Evolutionary conservation across 2,888 invertebrate species (phyloP).

Genomic region (Himalopsyche kuldschensis): DNA sequence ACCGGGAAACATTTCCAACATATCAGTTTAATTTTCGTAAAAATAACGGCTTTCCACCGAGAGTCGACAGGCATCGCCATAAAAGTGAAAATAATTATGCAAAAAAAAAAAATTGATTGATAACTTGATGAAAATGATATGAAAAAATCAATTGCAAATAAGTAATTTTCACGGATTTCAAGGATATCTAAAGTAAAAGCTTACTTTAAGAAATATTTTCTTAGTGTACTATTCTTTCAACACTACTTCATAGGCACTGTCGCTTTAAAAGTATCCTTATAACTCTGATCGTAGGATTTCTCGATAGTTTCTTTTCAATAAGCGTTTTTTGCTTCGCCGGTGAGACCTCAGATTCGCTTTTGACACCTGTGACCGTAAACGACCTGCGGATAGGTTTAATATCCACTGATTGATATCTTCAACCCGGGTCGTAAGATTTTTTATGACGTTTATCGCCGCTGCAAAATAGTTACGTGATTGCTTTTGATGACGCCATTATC

Average conservation of each 20-base stretch:
- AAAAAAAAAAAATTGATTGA: too few relatives aligned
- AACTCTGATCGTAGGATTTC: background rate
- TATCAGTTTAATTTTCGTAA: too few relatives aligned
- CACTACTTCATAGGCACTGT: background rate
- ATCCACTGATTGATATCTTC: background rate
- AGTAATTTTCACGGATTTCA: too few relatives aligned
- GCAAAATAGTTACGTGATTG: background rate
- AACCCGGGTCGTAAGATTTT: background rate
- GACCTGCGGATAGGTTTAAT: background rate
- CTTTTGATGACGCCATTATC: background rate
- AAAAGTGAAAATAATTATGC: too few relatives aligned
- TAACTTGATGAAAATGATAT: too few relatives aligned
- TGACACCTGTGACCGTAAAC: background rate
- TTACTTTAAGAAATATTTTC: too few relatives aligned
- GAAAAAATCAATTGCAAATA: too few relatives aligned
- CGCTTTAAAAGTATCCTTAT: background rate
- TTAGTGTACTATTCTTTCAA: background rate
- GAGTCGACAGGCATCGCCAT: too few relatives aligned
- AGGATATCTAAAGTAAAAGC: too few relatives aligned
- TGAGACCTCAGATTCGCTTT: background rate
- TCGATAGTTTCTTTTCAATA: background rate
- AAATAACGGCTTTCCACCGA: too few relatives aligned
- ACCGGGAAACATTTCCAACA: too few relatives aligned
- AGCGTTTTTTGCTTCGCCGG: background rate
- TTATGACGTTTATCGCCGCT: background rate